Evolutionary conservation across 2,888 invertebrate genomes (phyloP), one percentile per base, ranked within the genome.

Genomic region (Agonopterix arenella): DNA sequence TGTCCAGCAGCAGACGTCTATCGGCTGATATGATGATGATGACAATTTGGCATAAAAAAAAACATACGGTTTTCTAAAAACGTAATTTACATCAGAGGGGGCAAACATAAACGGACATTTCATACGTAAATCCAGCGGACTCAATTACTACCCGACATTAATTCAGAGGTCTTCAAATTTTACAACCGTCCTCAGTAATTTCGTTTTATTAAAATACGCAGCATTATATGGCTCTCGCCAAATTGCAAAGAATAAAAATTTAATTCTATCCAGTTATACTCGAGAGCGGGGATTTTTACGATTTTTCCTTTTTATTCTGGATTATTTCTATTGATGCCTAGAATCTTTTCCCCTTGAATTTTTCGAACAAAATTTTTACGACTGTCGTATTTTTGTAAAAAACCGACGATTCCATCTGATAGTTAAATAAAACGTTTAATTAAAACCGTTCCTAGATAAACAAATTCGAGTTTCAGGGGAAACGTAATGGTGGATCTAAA

Each of bases 151-250:
- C 67, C 72, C 67, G 53, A 62, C 73, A 80, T 83, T 83, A 80
- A 82, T 80, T 80, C 77, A 55, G 66, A 60, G 68, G 71, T 76
- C 76, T 73, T 83, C 73, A 80, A 82, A 85, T 82, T 84, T 84
- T 76, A 84, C 77, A 77, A 64, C 78, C 72, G 68, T 68, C 78
- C 78, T 74, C 64, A 69, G 79, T 73, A 76, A 83, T 82, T 78
- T 69, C 68, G 68, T 78, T 84, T 84, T 84, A 84, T 85, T 83
- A 84, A 83, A 84, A 84, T 77, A 77, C 74, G 70, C 72, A 66
- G 69, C 68, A 70, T 77, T 75, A 78, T 78, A 81, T 75, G 75
- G 71, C 62, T 55, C 64, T 62, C 62, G 62, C 58, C 61, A 66
- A 67, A 79, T 74, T 68, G 70, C 66, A 62, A 55, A 55, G 66